These are phyloP conservation scores for Tyria jacobaeae DNA, from an alignment of 2,888 invertebrate genomes.

Conservation along the genomic window DNA sequence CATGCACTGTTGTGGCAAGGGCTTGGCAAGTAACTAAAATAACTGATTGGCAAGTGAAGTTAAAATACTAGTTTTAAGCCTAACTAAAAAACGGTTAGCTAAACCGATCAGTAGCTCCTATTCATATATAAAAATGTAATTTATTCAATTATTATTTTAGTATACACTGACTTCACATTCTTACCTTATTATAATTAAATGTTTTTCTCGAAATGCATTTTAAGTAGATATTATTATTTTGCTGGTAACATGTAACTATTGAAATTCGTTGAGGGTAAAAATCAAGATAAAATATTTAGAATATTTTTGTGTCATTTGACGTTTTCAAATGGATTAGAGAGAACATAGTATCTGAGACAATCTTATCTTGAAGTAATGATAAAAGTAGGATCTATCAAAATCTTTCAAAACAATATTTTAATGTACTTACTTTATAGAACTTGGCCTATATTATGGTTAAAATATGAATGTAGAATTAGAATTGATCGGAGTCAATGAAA, in stretches of 20 bases:
- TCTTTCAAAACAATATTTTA: too few relatives aligned
- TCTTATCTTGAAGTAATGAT: constrained; percentile 17
- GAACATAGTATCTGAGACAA: constrained; percentile 30
- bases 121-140: neutral
- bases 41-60: neutral
- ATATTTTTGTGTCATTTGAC: neutral
- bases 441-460: constrained; percentile 7
- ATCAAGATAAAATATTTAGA: neutral
- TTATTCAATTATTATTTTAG: neutral
- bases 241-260: neutral
- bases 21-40: too few relatives aligned
- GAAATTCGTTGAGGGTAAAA: neutral
- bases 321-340: constrained; percentile 6
- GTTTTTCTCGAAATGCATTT: neutral
- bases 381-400: constrained; percentile 11
- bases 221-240: neutral
- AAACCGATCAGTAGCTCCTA: neutral
- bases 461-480: too few relatives aligned
- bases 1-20: too few relatives aligned
- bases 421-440: constrained; percentile 6
- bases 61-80: too few relatives aligned
- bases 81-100: too few relatives aligned
- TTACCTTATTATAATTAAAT: neutral
- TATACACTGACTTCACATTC: neutral
- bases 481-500: too few relatives aligned